Evolutionary conservation across 2,888 invertebrate species (phyloP).

Genomic region (Chaitophorus viminalis): DNA sequence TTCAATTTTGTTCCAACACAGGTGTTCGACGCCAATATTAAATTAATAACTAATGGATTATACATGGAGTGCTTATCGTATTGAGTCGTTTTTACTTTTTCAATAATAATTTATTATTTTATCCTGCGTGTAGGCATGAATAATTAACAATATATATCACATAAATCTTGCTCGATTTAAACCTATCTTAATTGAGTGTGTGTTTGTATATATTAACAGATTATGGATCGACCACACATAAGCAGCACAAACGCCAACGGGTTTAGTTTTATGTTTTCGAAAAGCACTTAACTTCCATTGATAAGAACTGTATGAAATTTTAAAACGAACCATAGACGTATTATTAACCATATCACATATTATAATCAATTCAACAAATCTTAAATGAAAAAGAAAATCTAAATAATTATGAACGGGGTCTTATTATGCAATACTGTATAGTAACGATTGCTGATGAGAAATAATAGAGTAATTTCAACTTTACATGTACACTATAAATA

Average conservation of each 20-base stretch:
- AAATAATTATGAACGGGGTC: neutral
- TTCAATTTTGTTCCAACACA: neutral
- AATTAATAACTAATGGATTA: neutral
- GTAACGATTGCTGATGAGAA: neutral
- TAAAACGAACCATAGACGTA: neutral
- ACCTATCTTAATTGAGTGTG: neutral
- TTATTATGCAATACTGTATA: neutral
- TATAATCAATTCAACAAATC: neutral
- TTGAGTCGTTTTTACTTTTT: neutral
- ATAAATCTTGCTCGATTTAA: constrained; percentile 3
- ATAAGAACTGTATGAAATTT: constrained; percentile 21
- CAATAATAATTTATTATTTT: neutral
- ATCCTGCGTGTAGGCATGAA: neutral
- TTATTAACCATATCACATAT: constrained; percentile 1
- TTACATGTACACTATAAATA: too few relatives aligned
- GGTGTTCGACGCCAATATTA: neutral
- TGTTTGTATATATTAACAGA: constrained; percentile 13
- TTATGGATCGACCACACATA: constrained; percentile 10
- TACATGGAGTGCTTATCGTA: neutral
- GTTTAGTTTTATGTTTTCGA: neutral
- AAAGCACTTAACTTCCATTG: constrained; percentile 33
- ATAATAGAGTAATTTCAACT: too few relatives aligned
- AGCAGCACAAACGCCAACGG: constrained; percentile 18
- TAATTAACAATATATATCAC: constrained; percentile 25
- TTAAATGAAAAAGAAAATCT: neutral